Evolutionary conservation across 2,113 vertebrate genomes (phyloP).

Genomic region (Gymnocephalus cernua): DNA sequence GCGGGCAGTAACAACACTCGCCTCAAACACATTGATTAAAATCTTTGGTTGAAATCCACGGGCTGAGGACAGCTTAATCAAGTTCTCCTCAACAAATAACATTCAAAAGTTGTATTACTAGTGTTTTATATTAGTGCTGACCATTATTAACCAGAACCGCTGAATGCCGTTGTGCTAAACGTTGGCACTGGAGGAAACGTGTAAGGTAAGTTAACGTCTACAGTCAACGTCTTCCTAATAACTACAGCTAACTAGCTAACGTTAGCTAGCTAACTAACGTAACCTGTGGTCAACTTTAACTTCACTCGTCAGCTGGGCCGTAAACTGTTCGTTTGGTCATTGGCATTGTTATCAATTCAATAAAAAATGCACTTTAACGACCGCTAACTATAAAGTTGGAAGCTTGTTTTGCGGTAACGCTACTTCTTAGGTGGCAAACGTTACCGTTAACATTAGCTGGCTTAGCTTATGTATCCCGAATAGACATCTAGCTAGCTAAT

Average conservation of each 20-base stretch:
- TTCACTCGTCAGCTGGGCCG: too few species aligned
- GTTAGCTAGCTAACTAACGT: neutral
- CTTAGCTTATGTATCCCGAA: neutral
- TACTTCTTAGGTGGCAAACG: neutral
- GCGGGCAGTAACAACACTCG: slow-evolving; percentile 67
- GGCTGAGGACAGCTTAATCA: neutral
- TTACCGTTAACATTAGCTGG: neutral
- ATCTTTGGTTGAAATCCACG: too few species aligned
- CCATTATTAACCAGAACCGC: rapidly evolving
- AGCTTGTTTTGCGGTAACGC: neutral
- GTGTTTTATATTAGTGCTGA: neutral
- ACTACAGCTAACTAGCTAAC: neutral
- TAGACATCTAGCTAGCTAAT: neutral
- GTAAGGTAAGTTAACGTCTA: slow-evolving; percentile 41
- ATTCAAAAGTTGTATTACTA: neutral
- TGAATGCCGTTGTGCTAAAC: slow-evolving; percentile 23
- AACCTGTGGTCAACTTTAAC: neutral
- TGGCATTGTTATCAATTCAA: neutral
- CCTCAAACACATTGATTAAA: rapidly evolving
- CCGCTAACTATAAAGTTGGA: neutral
- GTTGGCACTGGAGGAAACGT: slow-evolving; percentile 10
- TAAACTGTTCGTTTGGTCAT: rapidly evolving
- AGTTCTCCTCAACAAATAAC: neutral
- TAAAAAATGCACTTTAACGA: neutral
- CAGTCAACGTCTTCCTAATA: neutral